These are phyloP conservation scores for Xylophagus ater DNA, from an alignment of 2,888 invertebrate species.

Conservation along the genomic window DNA sequence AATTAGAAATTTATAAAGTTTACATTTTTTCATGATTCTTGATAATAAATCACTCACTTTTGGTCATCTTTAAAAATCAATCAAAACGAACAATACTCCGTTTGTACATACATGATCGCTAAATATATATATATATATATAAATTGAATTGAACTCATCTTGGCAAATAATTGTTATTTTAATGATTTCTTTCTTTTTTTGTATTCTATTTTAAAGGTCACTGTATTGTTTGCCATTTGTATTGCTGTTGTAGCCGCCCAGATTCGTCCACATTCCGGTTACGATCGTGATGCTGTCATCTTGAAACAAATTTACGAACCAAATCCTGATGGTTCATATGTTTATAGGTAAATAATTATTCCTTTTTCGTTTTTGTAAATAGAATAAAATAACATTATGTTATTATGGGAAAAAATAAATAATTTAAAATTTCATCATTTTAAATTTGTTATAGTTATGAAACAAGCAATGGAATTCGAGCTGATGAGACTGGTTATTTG, in stretches of 20 bases:
- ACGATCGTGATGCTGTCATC: constrained; percentile 41
- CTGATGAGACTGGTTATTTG: constrained; percentile 49
- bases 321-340: constrained; percentile 43
- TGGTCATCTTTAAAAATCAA: constrained; percentile 20
- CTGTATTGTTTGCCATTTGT: constrained; percentile 27
- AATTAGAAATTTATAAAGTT: too few species aligned
- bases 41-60: constrained; percentile 15
- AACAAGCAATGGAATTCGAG: constrained; percentile 53
- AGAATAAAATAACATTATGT: neutral
- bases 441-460: constrained; percentile 41
- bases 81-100: constrained; percentile 20
- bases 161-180: constrained; percentile 5
- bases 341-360: constrained; percentile 38
- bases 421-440: neutral
- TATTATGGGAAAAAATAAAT: neutral
- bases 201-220: constrained; percentile 27
- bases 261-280: constrained; percentile 30
- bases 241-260: constrained; percentile 31
- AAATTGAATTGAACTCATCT: too few species aligned
- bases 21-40: constrained; percentile 1
- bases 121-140: constrained; percentile 1
- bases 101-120: constrained; percentile 7
- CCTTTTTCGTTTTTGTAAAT: neutral
- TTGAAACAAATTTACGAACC: constrained; percentile 41
- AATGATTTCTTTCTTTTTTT: constrained; percentile 1